Base-by-base conservation (phyloP, 2,888 invertebrate species). In the Lycia hirtaria region DNA sequence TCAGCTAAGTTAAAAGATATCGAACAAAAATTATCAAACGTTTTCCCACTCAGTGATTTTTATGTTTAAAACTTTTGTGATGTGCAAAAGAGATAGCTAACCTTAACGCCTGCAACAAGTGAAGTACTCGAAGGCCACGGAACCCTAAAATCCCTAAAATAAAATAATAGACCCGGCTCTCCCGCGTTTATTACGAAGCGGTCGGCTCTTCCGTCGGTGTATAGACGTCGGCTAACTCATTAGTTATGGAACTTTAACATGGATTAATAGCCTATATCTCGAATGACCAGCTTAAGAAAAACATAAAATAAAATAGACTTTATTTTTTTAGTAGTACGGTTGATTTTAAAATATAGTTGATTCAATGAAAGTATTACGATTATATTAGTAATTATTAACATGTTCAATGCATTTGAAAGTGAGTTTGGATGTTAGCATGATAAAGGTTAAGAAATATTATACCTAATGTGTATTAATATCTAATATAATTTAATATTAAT, bases 61-160 rank as follows among this genome's bases (percentile, higher is more conserved):
- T n/a, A n/a, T n/a, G n/a, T n/a, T n/a, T n/a, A n/a, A n/a, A n/a
- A n/a, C n/a, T n/a, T n/a, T n/a, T n/a, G n/a, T n/a, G n/a, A n/a
- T n/a, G n/a, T n/a, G n/a, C n/a, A n/a, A n/a, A n/a, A n/a, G n/a
- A n/a, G n/a, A n/a, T n/a, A n/a, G n/a, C n/a, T n/a, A n/a, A n/a
- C n/a, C n/a, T n/a, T n/a, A n/a, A n/a, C n/a, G n/a, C n/a, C n/a
- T n/a, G n/a, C n/a, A n/a, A n/a, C n/a, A n/a, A n/a, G n/a, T n/a
- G n/a, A n/a, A n/a, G n/a, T 19, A 50, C 17, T 37, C n/a, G n/a
- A 43, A 43, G 0, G 38, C 41, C 47, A 62, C 71, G 54, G 75
- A 56, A 62, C 75, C 75, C 72, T 68, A 68, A 70, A 52, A 47
- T 45, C 60, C 62, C 69, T 64, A 64, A 72, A 73, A 71, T 67